Evolutionary conservation across 2,797 vertebrate species (phyloP), one percentile per base, ranked within the genome.

Genomic region (Mycteria americana): DNA sequence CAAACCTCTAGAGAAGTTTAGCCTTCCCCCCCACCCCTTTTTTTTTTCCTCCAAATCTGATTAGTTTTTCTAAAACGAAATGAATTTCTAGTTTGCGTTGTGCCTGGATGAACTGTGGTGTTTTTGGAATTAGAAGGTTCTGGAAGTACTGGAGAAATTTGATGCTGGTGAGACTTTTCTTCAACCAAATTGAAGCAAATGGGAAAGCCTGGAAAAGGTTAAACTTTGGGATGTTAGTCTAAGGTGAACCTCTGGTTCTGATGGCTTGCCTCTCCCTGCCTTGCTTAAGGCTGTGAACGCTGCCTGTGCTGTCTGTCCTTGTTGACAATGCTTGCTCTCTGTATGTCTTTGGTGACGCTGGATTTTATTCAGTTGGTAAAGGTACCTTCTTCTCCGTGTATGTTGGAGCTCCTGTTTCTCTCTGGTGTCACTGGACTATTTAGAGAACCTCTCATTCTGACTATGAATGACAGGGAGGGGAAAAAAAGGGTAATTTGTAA

Each of bases 361-460:
- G 30, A 37, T 81, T 39, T 23, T 72, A 15, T 12, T 48, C 18
- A 60, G 6, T 11, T 65, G 56, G 27, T 70, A 72, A 8, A 35
- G 10, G 9, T 33, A n/a, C 30, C 46, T 25, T 14, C 30, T 54
- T 59, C n/a, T 79, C n/a, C 3, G 0, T 0, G 0, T 45, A 9
- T 74, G 7, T 6, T 84, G 65, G 63, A 33, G 13, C 18, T 88
- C 18, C 31, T 86, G 0, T 62, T 85, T 93, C 33, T 69, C 18
- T 67, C 13, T 63, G 3, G 8, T 31, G 13, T 64, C 13, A 7
- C 3, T 53, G 13, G 18, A 21, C 50, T 89, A 18, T 10, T 89
- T 75, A 7, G 22, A 43, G 15, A 63, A n/a, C 18, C 17, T 77
- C 28, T 23, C 33, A 80, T 54, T 64, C 41, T 63, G 51, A 67